Evolutionary conservation across 2,797 vertebrate genomes (phyloP), one percentile per base, ranked within the genome.

Genomic region (Pogoniulus pusillus): DNA sequence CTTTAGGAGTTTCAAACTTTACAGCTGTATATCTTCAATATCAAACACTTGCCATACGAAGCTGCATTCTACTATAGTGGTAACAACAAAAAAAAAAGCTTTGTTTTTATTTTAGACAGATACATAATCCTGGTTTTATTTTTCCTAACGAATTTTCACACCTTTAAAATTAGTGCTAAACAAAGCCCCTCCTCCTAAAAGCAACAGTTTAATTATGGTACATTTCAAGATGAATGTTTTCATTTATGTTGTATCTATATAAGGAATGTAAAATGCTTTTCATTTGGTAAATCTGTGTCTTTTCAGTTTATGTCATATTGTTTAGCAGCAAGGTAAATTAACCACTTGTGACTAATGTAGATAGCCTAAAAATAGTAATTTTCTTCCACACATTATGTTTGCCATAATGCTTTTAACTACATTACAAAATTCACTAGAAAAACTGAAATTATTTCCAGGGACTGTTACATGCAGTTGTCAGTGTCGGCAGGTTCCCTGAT

Each of bases 251-350:
- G 9, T 39, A 79, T 15, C 75, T 85, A 73, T 39, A 64, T 27
- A 65, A 64, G 45, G 24, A 87, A 53, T 45, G 43, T 41, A 49
- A 87, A 85, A 92, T 13, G 6, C 8, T 87, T 85, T 85, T 70
- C 0, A 3, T 55, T 72, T 91, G 37, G 85, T 29, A 60, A 59
- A 83, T 37, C 47, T 81, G 23, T 58, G 55, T 57, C 59, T 89
- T 83, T 95, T 95, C 92, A 86, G 77, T 85, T 93, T 92, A 73
- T 59, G 80, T 35, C 82, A 91, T 71, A 83, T 30, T 78, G 16
- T 71, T 75, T 30, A 90, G 59, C 62, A 85, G 35, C 76, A 90
- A 63, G 18, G 82, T 51, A 75, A 69, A 85, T 10, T 43, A 76
- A 76, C 53, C 84, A 58, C 32, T 85, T 60, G 41, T 54, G 53